Conservation (phyloP, 2,113 vertebrate species). For the Pomatorhinus ruficollis region DNA sequence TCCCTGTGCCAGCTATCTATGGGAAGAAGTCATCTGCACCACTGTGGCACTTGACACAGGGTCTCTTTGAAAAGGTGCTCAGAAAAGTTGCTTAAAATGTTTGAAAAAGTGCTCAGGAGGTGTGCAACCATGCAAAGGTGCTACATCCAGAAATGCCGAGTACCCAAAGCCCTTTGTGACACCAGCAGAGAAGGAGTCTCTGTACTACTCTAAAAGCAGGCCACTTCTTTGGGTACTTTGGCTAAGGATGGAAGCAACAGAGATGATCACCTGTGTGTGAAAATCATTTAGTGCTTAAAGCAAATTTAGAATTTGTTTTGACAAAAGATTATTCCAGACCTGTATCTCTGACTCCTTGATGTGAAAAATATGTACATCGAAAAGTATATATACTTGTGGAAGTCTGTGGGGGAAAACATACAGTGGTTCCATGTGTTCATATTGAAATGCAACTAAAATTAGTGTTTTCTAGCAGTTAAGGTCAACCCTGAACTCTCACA, state of each 20-base stretch:
- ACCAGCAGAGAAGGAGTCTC: background rate
- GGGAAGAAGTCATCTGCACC: background rate
- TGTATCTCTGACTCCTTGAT: background rate
- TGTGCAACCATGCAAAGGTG: background rate
- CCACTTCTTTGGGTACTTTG: background rate
- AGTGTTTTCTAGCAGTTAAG: slow-evolving; percentile 6
- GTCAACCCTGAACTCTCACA: background rate
- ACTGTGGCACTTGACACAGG: rapidly evolving
- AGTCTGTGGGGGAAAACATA: background rate
- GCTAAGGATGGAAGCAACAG: background rate
- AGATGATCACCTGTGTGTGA: background rate
- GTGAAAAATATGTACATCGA: background rate
- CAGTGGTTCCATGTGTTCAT: background rate
- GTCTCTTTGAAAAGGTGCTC: background rate
- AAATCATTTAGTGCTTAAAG: background rate
- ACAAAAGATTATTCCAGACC: background rate
- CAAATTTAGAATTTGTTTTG: background rate
- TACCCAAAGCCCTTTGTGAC: background rate
- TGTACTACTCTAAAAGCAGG: background rate
- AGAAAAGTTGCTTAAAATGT: background rate
- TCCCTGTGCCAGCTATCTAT: background rate
- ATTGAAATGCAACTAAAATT: background rate
- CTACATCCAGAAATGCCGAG: background rate
- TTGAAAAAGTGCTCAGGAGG: background rate
- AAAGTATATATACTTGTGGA: background rate